Base-by-base conservation (phyloP, 2,888 invertebrate genomes). In the Ophion costatus region DNA sequence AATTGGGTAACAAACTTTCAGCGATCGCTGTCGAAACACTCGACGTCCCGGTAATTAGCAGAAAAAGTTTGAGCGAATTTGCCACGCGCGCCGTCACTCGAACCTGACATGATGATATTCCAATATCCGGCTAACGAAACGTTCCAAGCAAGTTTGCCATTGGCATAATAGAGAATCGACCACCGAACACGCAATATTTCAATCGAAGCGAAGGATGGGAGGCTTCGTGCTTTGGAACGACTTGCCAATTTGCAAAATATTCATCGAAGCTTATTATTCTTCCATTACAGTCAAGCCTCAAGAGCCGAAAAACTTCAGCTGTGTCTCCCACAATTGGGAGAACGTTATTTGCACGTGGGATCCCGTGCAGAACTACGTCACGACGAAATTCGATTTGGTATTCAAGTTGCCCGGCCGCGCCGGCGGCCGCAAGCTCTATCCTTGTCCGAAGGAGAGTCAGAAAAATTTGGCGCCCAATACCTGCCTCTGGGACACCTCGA, bases 331-430 rank as follows among this genome's bases (percentile, higher is more conserved):
- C 87, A 97, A 98, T 92, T 96, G 97, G 94, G 95, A 96, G 76
- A 95, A 95, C 89, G 94, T 98, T 88, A 96, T 95, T 17, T 98
- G 98, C 91, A 95, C 95, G 1, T 98, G 98, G 96, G 95, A 95
- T 0, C 94, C 95, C 67, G 95, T 96, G 0, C 90, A 94, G 38
- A 94, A 96, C 92, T 95, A 94, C 86, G 93, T 96, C 14, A 91
- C 91, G 24, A 96, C 96, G 0, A 92, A 91, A 9, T 96, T 96
- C 89, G 93, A 93, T 45, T 89, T 96, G 70, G 91, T 91, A 9
- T 96, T 94, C 88, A 92, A 90, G 82, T 90, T 95, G 75, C 93
- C 93, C 3, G 93, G 94, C 22, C 91, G 94, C 61, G 92, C 93
- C 42, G 93, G 93, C 29, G 91, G 94, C 85, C 93, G 92, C 87